Percentiles rank a stretch among this genome's conserved stretches.
These are phyloP conservation scores for Ceratotherium simum DNA, from an alignment of 2,113 vertebrate genomes.

Conservation along the genomic window DNA sequence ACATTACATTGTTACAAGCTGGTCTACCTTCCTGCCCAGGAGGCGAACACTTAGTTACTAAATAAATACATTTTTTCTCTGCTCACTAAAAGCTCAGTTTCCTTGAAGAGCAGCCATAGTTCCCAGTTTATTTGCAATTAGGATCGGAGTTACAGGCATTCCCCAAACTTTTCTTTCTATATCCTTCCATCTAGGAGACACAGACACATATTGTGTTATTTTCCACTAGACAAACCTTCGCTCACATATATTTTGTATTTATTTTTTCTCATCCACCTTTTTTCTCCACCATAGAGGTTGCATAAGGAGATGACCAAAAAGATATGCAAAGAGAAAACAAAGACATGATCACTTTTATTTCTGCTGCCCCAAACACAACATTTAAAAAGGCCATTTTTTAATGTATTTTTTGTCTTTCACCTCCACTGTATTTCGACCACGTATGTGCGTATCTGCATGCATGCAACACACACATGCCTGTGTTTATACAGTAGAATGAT, in stretches of 20 bases:
- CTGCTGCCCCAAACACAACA: not conserved
- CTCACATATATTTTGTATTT: not conserved
- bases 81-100: not conserved
- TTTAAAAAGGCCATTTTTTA: not conserved
- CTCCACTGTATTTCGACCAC: not conserved
- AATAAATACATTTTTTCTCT: not conserved
- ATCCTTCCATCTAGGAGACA: not conserved
- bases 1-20: constrained; percentile 46
- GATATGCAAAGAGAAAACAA: not conserved
- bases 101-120: not conserved
- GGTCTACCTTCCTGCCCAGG: constrained; percentile 14
- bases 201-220: not conserved
- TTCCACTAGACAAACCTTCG: not conserved
- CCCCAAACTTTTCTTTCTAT: not conserved
- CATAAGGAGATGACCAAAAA: not conserved
- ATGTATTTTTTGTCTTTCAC: not conserved
- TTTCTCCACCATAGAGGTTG: not conserved
- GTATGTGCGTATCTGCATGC: too few relatives aligned
- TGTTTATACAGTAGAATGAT: rapidly evolving
- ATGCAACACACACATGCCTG: rapidly evolving
- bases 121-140: not conserved
- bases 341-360: not conserved
- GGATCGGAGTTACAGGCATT: not conserved
- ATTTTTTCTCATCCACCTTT: not conserved
- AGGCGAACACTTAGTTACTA: constrained; percentile 23